Base-by-base conservation (phyloP, 2,888 invertebrate species). In the Leptura quadrifasciata region DNA sequence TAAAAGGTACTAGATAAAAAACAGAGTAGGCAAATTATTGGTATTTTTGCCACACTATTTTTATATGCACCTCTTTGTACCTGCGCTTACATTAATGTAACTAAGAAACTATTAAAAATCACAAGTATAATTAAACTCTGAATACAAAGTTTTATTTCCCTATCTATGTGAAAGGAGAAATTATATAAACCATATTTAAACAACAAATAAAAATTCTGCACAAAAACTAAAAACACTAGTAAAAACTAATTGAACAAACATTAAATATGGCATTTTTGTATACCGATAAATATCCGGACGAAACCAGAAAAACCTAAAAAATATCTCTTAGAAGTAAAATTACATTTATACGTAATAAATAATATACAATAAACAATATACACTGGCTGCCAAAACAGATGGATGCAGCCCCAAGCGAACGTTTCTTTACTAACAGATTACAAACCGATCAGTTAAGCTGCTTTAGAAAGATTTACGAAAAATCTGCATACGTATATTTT, bases 71-170 rank as follows among this genome's bases (percentile, higher is more conserved):
- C 79, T 78, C 78, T 76, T 80, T 80, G 80, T 80, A 81, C 79
- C 76, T 78, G 75, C 70, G 55, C 76, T 74, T 76, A 75, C 69
- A 78, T 58, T 73, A 76, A 75, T 74, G 74, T 80, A 80, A 76
- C 73, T 72, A 74, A 76, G 64, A 76, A 81, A 69, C 80, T 82
- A 79, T 75, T 55, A 77, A 78, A 77, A 81, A 81, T 82, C 81
- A 81, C 81, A 82, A 79, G 79, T 75, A 79, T 76, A 81, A 78
- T 78, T 78, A 80, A 81, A 82, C 82, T 81, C 81, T 82, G 82
- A 79, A 79, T 81, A 82, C 78, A 79, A 76, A 79, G 77, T 76
- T 74, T 78, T 72, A 74, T 75, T 73, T 75, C 76, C 76, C 76
- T 76, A 76, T 76, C 75, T 72, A 74, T 76, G 70, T 78, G 72